Evolutionary conservation across 2,888 invertebrate genomes (phyloP), one percentile per base, ranked within the genome.

Genomic region (Thymelicus acteon): DNA sequence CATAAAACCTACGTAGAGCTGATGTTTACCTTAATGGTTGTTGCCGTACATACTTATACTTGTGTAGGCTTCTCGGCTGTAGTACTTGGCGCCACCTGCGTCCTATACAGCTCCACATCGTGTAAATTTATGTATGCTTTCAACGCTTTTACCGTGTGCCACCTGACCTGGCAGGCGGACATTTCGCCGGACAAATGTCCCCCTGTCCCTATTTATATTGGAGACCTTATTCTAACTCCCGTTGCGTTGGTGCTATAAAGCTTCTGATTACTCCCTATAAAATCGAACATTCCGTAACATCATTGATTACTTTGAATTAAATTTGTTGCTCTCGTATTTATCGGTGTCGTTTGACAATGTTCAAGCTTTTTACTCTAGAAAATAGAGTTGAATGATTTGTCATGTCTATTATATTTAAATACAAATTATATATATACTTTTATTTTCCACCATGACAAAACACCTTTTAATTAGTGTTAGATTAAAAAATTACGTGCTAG

Each of bases 51-150:
- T 37, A 58, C 13, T 6, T 15, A n/a, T 71, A 65, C 61, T 48
- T 71, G 66, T 65, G 37, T 84, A 85, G 85, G 85, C 85, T 84
- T 81, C 82, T 80, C 78, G 78, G 77, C 79, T 74, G 79, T 77
- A 78, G 81, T 84, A 81, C 83, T 85, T 81, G 82, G 82, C 80
- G 83, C 83, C 91, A 92, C 88, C 91, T 92, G 92, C 81, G 88
- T 82, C 86, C 85, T 85, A 82, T 84, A 82, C 82, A 81, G 85
- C 82, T 83, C 85, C 85, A 85, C 86, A 83, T 83, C 84, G 82
- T 81, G 86, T 83, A 87, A 92, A 93, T 92, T 93, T 93, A 92
- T 92, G 92, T 90, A 90, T 84, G 89, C 90, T 90, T 88, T 91
- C 86, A 90, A 84, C 83, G 88, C 91, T 92, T 87, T 89, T 89